Evolutionary conservation across 2,113 vertebrate genomes (phyloP).

Genomic region (Jaculus jaculus): DNA sequence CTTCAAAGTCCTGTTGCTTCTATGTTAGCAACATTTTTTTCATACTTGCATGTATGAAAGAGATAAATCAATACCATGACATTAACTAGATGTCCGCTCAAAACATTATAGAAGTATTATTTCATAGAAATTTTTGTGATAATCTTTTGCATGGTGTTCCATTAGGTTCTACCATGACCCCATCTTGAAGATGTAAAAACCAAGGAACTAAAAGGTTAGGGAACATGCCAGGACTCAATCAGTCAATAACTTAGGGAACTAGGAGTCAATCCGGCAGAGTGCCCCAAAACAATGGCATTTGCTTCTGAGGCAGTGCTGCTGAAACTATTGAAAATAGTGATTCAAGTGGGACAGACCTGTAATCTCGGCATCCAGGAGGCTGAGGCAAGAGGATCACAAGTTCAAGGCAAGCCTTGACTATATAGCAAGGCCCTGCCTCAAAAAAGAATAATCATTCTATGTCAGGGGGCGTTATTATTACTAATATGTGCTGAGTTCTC

Average conservation of each 20-base stretch:
- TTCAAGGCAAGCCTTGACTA: neutral
- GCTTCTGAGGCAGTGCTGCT: neutral
- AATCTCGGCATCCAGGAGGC: neutral
- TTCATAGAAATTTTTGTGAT: neutral
- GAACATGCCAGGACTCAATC: neutral
- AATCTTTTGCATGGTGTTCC: neutral
- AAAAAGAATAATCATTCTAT: neutral
- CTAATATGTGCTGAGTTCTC: neutral
- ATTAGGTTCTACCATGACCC: neutral
- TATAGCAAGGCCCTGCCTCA: neutral
- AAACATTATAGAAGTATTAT: neutral
- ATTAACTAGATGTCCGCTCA: neutral
- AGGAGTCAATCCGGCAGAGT: neutral
- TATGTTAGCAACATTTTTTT: neutral
- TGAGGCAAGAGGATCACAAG: neutral
- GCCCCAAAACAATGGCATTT: neutral
- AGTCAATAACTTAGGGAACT: neutral
- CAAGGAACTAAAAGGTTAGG: neutral
- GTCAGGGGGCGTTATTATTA: no score
- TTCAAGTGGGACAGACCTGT: neutral
- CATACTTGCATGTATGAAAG: neutral
- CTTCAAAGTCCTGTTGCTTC: neutral
- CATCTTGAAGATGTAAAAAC: neutral
- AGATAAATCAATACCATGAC: neutral
- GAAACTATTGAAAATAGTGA: neutral